Percentiles rank a stretch among this genome's conserved stretches.
These are phyloP conservation scores for Chrysolina haemoptera DNA, from an alignment of 2,888 invertebrate species.

Conservation along the genomic window DNA sequence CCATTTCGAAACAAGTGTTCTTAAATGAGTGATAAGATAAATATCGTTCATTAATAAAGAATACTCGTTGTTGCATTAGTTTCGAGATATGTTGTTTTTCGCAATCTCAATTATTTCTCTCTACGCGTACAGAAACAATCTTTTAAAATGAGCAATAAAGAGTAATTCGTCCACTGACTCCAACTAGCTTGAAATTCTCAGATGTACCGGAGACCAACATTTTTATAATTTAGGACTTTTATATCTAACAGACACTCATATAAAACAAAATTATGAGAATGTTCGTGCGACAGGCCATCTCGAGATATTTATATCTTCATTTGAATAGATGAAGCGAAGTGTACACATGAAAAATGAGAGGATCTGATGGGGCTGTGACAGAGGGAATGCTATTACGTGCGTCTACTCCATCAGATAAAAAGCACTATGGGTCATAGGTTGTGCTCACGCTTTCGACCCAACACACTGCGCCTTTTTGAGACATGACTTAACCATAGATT, in stretches of 20 bases:
- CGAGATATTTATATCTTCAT: constrained; percentile 55
- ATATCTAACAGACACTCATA: constrained; percentile 55
- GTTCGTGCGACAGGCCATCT: constrained; percentile 48
- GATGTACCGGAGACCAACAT: constrained; percentile 37
- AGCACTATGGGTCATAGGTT: constrained; percentile 65
- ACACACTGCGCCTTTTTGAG: constrained; percentile 53
- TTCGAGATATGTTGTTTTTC: no score
- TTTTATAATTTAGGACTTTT: constrained; percentile 54
- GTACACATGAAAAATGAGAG: constrained; percentile 53
- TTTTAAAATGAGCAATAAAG: neutral
- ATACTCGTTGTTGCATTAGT: neutral
- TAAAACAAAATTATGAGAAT: constrained; percentile 58
- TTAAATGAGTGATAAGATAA: no score
- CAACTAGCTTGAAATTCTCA: constrained; percentile 29
- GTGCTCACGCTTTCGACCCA: constrained; percentile 63
- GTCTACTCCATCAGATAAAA: constrained; percentile 67
- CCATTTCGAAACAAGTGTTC: no score
- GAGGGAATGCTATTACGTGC: constrained; percentile 68
- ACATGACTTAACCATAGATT: constrained; percentile 42
- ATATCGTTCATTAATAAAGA: neutral
- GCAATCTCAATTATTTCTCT: neutral
- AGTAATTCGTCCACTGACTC: neutral
- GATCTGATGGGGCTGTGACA: constrained; percentile 57
- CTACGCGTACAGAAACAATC: neutral
- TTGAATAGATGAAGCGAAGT: constrained; percentile 43